Conservation (phyloP, 2,797 vertebrate species). For the Vultur gryphus region DNA sequence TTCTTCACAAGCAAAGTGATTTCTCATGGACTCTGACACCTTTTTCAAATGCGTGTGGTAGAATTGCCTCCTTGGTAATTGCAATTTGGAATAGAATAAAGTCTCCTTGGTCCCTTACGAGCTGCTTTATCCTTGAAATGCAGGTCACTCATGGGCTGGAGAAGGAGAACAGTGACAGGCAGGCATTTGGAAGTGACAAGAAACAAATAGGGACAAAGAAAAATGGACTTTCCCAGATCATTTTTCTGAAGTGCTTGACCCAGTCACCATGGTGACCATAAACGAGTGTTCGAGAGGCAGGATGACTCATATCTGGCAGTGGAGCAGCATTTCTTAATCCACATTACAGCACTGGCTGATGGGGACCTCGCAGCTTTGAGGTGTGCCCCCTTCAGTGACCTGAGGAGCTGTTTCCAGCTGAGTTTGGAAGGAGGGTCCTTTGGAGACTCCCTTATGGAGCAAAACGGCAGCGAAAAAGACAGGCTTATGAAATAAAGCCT, state of each 20-base stretch:
- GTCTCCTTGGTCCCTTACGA: neutral
- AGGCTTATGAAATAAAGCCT: neutral
- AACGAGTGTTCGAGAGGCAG: neutral
- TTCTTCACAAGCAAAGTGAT: neutral
- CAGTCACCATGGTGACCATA: neutral
- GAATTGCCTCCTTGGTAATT: neutral
- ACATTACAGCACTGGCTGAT: neutral
- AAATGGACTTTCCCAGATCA: neutral
- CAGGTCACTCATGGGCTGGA: neutral
- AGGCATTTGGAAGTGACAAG: neutral
- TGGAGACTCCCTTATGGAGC: neutral
- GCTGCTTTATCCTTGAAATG: neutral
- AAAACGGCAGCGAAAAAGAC: neutral
- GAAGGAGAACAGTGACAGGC: neutral
- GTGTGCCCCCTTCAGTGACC: neutral
- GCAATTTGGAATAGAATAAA: neutral
- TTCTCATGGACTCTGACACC: neutral
- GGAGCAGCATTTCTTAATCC: neutral
- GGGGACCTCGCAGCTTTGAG: rapidly evolving
- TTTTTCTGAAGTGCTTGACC: constrained; percentile 1
- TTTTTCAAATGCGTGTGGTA: neutral
- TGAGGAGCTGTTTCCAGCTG: neutral
- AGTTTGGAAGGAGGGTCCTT: neutral
- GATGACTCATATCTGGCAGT: neutral
- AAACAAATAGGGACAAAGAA: neutral